Percentiles rank a stretch among this genome's conserved stretches.
Evolutionary conservation across 2,797 vertebrate species (phyloP).

Genomic region (Myotis vivesi): DNA sequence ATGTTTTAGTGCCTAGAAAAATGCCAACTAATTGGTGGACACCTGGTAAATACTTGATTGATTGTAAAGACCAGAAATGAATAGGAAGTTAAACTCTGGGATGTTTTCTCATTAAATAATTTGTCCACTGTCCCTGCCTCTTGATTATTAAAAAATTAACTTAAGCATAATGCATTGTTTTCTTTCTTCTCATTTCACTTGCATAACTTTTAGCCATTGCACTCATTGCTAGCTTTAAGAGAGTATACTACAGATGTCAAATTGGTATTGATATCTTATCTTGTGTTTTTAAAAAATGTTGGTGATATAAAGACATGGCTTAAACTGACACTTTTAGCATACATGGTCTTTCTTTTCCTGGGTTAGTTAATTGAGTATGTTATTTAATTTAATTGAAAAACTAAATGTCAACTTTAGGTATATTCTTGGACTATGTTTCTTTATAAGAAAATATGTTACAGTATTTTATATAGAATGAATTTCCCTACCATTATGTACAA

Average conservation of each 20-base stretch:
- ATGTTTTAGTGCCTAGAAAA: neutral
- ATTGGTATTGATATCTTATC: neutral
- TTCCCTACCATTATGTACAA: slow-evolving; percentile 45
- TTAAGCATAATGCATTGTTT: neutral
- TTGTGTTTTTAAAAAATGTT: neutral
- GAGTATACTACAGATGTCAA: neutral
- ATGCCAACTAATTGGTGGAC: neutral
- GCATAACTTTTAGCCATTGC: neutral
- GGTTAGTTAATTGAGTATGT: neutral
- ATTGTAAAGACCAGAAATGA: neutral
- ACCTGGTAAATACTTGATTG: neutral
- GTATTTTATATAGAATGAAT: slow-evolving; percentile 10
- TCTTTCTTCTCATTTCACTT: slow-evolving; percentile 16
- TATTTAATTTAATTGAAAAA: slow-evolving; percentile 13
- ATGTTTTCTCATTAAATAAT: slow-evolving; percentile 9
- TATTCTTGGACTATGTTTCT: slow-evolving; percentile 8
- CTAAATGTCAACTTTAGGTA: neutral
- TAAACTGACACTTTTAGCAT: neutral
- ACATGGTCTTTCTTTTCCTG: neutral
- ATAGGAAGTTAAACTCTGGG: neutral
- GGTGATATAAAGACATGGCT: neutral
- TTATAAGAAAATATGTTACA: neutral
- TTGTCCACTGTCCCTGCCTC: neutral
- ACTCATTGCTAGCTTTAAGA: neutral
- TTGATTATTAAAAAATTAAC: neutral